Evolutionary conservation across 2,888 invertebrate species (phyloP).

Genomic region (Pachydiplax longipennis): DNA sequence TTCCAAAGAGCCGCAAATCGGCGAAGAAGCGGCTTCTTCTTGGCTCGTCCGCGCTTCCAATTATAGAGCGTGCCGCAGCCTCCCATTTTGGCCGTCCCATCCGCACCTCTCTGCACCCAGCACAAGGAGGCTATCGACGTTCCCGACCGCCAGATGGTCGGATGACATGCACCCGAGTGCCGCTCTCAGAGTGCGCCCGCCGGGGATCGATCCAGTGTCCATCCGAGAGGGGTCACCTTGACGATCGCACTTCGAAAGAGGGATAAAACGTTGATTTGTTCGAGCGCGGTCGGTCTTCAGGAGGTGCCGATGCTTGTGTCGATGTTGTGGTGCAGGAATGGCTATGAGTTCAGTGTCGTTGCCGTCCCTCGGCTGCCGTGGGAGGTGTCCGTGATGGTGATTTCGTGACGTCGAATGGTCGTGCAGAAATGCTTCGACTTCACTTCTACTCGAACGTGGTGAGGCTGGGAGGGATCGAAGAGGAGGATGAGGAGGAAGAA

Average conservation of each 20-base stretch:
- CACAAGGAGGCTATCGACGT: background rate
- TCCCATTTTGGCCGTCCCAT: background rate
- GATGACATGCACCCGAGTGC: background rate
- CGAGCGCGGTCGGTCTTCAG: background rate
- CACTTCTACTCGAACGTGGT: slow-evolving; percentile 84
- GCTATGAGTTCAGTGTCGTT: too few species aligned
- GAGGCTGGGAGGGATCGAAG: slow-evolving; percentile 62
- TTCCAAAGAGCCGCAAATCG: too few species aligned
- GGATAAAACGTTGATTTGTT: too few species aligned
- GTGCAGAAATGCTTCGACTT: slow-evolving; percentile 73
- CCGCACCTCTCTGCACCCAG: background rate
- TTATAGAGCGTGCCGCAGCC: slow-evolving; percentile 18
- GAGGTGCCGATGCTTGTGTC: background rate
- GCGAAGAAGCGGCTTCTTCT: too few species aligned
- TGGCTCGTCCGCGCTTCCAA: background rate
- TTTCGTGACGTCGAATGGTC: background rate
- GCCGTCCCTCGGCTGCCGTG: background rate
- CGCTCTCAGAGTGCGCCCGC: background rate
- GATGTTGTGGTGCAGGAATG: background rate
- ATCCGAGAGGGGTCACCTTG: background rate
- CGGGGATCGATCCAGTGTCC: background rate
- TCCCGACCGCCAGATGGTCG: background rate
- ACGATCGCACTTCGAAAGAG: background rate
- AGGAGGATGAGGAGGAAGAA: slow-evolving; percentile 61
- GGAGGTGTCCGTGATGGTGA: background rate